phyloP scores from a whole-genome alignment of 2,888 invertebrate species.

The Bellardia bayeri region DNA sequence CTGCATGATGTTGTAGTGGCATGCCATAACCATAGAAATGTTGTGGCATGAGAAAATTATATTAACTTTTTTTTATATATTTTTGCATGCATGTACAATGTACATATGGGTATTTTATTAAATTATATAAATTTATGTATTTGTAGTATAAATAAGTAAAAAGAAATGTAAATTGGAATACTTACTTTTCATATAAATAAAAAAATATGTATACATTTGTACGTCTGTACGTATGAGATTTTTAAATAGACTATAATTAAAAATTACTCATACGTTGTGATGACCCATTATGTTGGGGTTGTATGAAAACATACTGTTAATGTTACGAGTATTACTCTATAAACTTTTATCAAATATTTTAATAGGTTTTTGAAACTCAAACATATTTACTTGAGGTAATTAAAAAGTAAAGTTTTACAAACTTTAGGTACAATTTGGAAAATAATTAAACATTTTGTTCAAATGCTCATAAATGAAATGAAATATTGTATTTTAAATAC shows the following conservation, averaged over 20 bases:
- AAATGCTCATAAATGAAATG: too few relatives aligned
- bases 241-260: conserved; percentile 39
- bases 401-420: too few relatives aligned
- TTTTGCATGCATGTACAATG: conserved; percentile 8
- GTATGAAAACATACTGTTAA: background rate
- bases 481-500: too few relatives aligned
- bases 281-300: conserved; percentile 14
- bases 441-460: too few relatives aligned
- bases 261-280: conserved; percentile 62
- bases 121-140: conserved; percentile 43
- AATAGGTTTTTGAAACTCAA: background rate
- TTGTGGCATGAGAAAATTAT: conserved; percentile 66
- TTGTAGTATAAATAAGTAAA: conserved; percentile 39
- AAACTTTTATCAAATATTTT: conserved; percentile 5
- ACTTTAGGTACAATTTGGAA: too few relatives aligned
- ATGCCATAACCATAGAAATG: conserved; percentile 52
- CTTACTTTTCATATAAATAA: background rate
- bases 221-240: background rate
- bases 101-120: conserved; percentile 30
- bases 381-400: too few relatives aligned
- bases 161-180: background rate
- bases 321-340: background rate
- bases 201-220: background rate
- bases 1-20: conserved; percentile 27
- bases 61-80: conserved; percentile 50